Evolutionary conservation across 2,888 invertebrate genomes (phyloP).

Genomic region (Galerucella pusilla): DNA sequence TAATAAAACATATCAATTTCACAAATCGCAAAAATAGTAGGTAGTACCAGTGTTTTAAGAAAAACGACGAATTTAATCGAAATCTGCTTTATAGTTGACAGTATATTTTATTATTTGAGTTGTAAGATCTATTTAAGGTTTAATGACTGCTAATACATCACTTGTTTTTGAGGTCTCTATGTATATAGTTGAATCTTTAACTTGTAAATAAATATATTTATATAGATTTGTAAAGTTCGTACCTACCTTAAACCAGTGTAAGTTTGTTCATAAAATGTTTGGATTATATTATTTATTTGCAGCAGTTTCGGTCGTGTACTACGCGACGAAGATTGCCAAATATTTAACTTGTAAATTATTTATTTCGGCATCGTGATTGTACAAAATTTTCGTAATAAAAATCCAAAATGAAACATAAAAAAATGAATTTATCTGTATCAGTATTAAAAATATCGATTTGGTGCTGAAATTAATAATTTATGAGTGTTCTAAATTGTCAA

Average conservation of each 20-base stretch:
- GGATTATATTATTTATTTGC: slow-evolving; percentile 49
- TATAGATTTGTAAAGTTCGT: slow-evolving; percentile 61
- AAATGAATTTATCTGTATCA: slow-evolving; percentile 56
- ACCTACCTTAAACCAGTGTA: slow-evolving; percentile 55
- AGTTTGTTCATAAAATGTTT: slow-evolving; percentile 48
- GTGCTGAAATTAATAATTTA: slow-evolving; percentile 52
- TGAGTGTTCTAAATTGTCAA: slow-evolving; percentile 55
- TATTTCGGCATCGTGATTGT: slow-evolving; percentile 56
- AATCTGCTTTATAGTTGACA: slow-evolving; percentile 14
- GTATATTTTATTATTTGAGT: slow-evolving; percentile 21
- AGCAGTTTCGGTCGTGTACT: slow-evolving; percentile 44
- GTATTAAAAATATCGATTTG: slow-evolving; percentile 56
- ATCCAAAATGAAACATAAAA: slow-evolving; percentile 47
- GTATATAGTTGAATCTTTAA: slow-evolving; percentile 52
- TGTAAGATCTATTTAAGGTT: slow-evolving; percentile 25
- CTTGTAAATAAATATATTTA: slow-evolving; percentile 60
- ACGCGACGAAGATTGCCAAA: slow-evolving; percentile 44
- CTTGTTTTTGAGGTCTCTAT: slow-evolving; percentile 52
- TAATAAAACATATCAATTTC: neutral
- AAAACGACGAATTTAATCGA: neutral
- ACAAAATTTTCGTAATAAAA: slow-evolving; percentile 59
- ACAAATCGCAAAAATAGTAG: neutral
- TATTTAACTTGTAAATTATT: slow-evolving; percentile 47
- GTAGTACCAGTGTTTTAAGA: neutral
- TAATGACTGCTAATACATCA: slow-evolving; percentile 50